Base-by-base conservation (phyloP, 2,797 vertebrate species). In the Enteromius treurensis region DNA sequence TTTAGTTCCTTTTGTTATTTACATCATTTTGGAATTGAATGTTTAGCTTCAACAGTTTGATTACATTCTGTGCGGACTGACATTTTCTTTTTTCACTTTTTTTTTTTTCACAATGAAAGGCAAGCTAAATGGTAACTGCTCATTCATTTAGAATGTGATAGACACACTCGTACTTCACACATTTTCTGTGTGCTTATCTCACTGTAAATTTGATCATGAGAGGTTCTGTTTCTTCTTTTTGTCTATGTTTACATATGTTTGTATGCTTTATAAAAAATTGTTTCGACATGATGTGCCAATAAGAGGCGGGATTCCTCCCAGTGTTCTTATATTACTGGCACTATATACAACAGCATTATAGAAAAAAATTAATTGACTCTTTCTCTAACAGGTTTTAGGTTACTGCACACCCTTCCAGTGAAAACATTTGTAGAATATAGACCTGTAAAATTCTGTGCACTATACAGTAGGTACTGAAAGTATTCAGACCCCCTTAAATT, bases 101-200 rank as follows among this genome's bases (percentile, higher is more conserved):
- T 64, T 64, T 10, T 42, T 8, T 71, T 26, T 6, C 21, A 40
- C n/a, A 58, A 17, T 58, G 14, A 58, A 76, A 40, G 7, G 4
- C 51, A 42, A 76, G 34, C 40, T 11, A 2, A 11, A 49, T 49
- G 26, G 13, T 47, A 14, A 60, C 3, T 58, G 51, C 65, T 58
- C 26, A 47, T 80, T 80, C 10, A 80, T 47, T 6, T 60, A 71
- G 70, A 81, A 58, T 37, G 55, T 74, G 21, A 64, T 1, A n/a
- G 53, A 49, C 26, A 60, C 79, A 62, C 17, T 26, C 42, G 26
- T 51, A 40, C 23, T 73, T 74, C 69, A 73, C 79, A 64, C 79
- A 42, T 42, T 19, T 21, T 34, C 37, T 32, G 8, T 1, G 40
- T 74, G 21, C 21, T 74, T 51, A 45, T 73, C 69, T 49, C 42